These are phyloP conservation scores for Cotesia glomerata DNA, from an alignment of 1,140 invertebrate species.

Conservation along the genomic window DNA sequence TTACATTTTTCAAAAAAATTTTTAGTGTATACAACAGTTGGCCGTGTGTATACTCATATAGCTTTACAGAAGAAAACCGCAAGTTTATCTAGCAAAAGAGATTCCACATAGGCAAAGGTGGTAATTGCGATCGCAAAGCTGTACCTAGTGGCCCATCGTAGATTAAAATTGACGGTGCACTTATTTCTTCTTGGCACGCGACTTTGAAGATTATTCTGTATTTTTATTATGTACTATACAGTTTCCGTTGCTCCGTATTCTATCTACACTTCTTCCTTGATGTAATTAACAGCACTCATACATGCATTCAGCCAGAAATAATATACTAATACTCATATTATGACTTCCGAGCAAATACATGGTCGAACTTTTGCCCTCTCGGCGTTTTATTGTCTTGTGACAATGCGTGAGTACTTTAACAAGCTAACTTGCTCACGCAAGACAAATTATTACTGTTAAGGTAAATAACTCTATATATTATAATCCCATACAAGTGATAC, in stretches of 20 bases:
- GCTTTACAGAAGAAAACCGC: neutral
- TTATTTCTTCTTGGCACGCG: slow-evolving; percentile 9
- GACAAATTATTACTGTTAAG: slow-evolving; percentile 21
- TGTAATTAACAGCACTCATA: no score
- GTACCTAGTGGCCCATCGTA: neutral
- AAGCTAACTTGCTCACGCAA: slow-evolving; percentile 16
- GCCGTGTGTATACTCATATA: no score
- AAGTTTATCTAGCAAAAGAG: slow-evolving; percentile 9
- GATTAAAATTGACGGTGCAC: neutral
- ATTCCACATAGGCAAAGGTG: neutral
- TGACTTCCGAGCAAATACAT: neutral
- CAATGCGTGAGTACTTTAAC: slow-evolving; percentile 6
- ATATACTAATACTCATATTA: neutral
- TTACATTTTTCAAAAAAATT: no score
- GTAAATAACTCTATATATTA: neutral
- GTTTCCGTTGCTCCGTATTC: no score
- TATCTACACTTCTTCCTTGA: no score
- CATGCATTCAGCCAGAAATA: no score
- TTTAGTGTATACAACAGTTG: no score
- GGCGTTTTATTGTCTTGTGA: slow-evolving; percentile 4
- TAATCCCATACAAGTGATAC: neutral
- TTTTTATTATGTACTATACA: no score
- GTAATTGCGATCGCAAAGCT: slow-evolving; percentile 11
- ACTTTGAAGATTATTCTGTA: neutral
- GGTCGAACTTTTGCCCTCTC: neutral